Base-by-base conservation (phyloP, 2,888 invertebrate species). In the Galeopsomyia nigrocyanea region DNA sequence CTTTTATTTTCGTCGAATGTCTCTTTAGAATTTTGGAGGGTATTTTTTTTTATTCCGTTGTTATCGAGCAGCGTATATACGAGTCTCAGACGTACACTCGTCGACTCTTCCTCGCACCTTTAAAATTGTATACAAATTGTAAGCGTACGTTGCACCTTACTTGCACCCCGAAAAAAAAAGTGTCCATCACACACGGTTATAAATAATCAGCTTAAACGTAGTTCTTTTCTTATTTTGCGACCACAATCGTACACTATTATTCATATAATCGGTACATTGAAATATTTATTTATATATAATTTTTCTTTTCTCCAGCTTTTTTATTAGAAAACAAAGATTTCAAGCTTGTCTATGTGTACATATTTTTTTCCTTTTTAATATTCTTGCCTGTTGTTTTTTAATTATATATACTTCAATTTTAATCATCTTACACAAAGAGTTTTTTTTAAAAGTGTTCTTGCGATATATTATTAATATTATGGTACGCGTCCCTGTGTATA, bases 121-220 rank as follows among this genome's bases (percentile, higher is more conserved):
- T 77, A 77, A 77, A 77, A 77, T 76, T 78, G 75, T 78, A 77
- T 77, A 78, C 76, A 78, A 79, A 77, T 39, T 74, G 66, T 77
- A 77, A 77, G 77, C 77, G 78, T 77, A 78, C 67, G 63, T 75
- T 72, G 39, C 39, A 74, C 60, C 73, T 75, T 76, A 65, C 65
- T 61, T 49, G 19, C 60, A 22, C 65, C 50, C 22, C 50, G 49
- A 16, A n/a, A n/a, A 5, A 5, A 56, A 39, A 39, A 56, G 49
- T 26, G 17, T 63, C 31, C 55, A 31, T 39, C 39, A 39, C 39
- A 39, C 39, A 10, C 39, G 39, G 65, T 61, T 61, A 65, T 66
- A 39, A 3, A 71, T 66, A 66, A 61, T 65, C 55, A 65, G 55
- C 57, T 53, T 64, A 51, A 72, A 50, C 56, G 56, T 62, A 47